Conservation (phyloP, 1,140 invertebrate species). For the Phymorhynchus buccinoides region DNA sequence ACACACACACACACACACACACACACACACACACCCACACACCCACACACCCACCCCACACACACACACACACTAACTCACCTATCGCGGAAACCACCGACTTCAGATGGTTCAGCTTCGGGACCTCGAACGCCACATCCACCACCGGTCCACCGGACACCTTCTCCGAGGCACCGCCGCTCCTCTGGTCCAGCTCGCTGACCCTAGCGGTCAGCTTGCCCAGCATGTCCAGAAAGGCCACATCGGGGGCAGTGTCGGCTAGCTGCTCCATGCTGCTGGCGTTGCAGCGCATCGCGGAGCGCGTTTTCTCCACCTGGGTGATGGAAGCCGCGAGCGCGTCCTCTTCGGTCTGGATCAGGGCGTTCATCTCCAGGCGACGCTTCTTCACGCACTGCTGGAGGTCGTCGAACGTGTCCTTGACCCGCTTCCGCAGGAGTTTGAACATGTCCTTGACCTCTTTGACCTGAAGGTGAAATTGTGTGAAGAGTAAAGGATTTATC, state of each 20-base stretch:
- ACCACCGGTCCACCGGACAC: background rate
- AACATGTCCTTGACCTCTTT: slow-evolving; percentile 19
- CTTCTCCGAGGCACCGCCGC: background rate
- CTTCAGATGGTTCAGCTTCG: background rate
- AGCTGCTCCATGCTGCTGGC: background rate
- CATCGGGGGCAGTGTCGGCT: background rate
- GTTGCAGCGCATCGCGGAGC: background rate
- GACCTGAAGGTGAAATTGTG: too few species aligned
- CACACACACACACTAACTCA: background rate
- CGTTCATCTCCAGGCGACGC: background rate
- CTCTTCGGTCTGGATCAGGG: background rate
- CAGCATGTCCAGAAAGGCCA: slow-evolving; percentile 1
- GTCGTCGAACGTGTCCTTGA: slow-evolving; percentile 16
- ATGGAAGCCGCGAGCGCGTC: background rate
- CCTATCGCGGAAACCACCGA: background rate
- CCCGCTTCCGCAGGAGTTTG: slow-evolving; percentile 1
- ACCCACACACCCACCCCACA: too few species aligned
- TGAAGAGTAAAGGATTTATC: too few species aligned
- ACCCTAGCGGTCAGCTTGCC: background rate
- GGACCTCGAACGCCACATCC: background rate
- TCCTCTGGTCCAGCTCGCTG: background rate
- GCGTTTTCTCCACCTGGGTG: background rate
- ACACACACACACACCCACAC: background rate
- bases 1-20: background rate
- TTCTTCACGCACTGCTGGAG: background rate